Conservation (phyloP, 2,888 invertebrate genomes). For the Acleris holmiana region DNA sequence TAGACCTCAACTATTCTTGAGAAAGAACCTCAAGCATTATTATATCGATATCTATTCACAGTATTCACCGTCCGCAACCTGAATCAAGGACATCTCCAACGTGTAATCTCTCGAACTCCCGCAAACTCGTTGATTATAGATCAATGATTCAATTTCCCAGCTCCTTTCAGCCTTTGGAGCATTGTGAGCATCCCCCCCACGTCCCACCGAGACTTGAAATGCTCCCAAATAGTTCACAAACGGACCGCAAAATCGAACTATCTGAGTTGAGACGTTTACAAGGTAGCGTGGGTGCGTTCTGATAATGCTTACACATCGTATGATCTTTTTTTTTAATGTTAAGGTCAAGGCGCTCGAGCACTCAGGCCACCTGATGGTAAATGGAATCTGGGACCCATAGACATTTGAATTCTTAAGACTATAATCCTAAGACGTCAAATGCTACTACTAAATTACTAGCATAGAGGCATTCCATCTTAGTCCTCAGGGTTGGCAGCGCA, state of each 20-base stretch:
- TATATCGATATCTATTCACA: background rate
- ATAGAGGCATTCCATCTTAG: no score
- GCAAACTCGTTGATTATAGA: background rate
- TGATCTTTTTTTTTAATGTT: no score
- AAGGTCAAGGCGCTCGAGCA: no score
- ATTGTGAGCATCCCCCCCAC: background rate
- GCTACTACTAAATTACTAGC: no score
- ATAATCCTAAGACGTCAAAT: no score
- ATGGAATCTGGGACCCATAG: no score
- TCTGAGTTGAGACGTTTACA: background rate
- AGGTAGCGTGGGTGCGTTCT: background rate
- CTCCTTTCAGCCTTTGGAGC: background rate
- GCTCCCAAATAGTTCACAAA: background rate
- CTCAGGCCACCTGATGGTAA: no score
- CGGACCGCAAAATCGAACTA: background rate
- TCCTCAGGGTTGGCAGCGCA: no score
- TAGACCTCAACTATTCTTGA: no score
- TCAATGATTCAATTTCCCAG: conserved; percentile 13
- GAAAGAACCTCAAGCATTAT: no score
- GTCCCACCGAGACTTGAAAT: background rate
- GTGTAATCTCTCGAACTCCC: background rate
- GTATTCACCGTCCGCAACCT: background rate
- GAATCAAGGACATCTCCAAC: background rate
- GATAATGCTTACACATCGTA: no score
- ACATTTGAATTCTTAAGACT: no score